These are phyloP conservation scores for Drosophila guanche DNA, from an alignment of 1,140 invertebrate genomes.

Conservation along the genomic window DNA sequence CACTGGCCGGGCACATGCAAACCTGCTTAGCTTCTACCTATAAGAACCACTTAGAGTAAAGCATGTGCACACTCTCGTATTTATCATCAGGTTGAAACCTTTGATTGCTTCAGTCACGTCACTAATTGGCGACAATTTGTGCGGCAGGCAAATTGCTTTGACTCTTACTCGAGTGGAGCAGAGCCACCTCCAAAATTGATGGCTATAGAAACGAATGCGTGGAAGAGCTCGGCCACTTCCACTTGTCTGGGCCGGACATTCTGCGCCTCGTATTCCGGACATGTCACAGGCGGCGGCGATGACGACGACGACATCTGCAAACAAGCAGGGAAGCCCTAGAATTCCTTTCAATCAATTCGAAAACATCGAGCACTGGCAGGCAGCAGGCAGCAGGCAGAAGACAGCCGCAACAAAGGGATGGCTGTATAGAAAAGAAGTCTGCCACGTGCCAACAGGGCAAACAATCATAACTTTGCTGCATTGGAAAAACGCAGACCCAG, in stretches of 20 bases:
- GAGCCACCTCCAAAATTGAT: too few species aligned
- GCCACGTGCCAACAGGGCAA: slow-evolving; percentile 57
- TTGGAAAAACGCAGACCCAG: slow-evolving; percentile 1
- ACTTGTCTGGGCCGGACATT: too few species aligned
- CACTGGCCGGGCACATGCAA: too few species aligned
- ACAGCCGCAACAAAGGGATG: slow-evolving; percentile 20
- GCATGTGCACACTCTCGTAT: too few species aligned
- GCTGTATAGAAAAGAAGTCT: slow-evolving; percentile 37
- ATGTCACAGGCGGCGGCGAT: slow-evolving; percentile 37
- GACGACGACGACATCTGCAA: slow-evolving; percentile 32
- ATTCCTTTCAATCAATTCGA: slow-evolving; percentile 24
- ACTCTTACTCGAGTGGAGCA: too few species aligned
- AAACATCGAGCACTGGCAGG: background rate
- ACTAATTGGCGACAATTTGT: slow-evolving; percentile 57
- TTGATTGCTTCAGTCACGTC: slow-evolving; percentile 29
- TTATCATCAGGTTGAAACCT: too few species aligned
- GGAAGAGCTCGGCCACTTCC: too few species aligned
- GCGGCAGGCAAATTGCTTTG: slow-evolving; percentile 52
- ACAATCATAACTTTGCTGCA: slow-evolving; percentile 58
- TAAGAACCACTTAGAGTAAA: too few species aligned
- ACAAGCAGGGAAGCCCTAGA: slow-evolving; percentile 51
- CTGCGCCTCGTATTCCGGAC: slow-evolving; percentile 14
- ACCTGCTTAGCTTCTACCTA: too few species aligned
- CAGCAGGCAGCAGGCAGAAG: slow-evolving; percentile 32
- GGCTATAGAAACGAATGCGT: too few species aligned